Conservation (phyloP, 2,797 vertebrate species). For the Lepus townsendii region DNA sequence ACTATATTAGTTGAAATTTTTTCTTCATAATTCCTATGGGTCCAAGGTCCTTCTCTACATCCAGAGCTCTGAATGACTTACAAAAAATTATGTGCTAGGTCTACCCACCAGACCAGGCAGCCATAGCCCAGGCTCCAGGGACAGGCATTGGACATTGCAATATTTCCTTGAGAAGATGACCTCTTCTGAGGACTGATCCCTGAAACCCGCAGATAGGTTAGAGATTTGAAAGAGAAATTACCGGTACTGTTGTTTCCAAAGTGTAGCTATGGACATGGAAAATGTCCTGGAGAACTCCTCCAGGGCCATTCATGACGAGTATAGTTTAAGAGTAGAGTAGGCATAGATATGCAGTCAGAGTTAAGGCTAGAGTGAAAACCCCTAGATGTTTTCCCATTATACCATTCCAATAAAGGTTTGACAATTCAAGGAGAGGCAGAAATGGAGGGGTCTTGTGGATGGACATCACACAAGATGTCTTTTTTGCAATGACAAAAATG, state of each 20-base stretch:
- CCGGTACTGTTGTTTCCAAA: neutral
- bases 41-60: neutral
- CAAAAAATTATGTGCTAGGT: neutral
- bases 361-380: neutral
- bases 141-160: neutral
- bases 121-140: neutral
- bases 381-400: neutral
- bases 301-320: neutral
- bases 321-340: neutral
- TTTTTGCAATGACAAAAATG: neutral
- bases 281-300: neutral
- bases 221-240: constrained; percentile 26
- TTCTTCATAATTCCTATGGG: constrained; percentile 10
- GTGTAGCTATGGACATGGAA: neutral
- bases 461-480: neutral
- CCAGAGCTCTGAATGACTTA: constrained; percentile 1
- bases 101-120: neutral
- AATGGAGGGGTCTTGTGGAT: neutral
- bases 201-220: neutral
- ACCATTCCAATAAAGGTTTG: neutral
- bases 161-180: constrained; percentile 1
- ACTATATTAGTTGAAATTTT: constrained; percentile 10
- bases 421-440: neutral
- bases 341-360: neutral
- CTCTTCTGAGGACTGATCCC: neutral